These are phyloP conservation scores for Mixornis gularis DNA, from an alignment of 2,113 vertebrate genomes.

Conservation along the genomic window DNA sequence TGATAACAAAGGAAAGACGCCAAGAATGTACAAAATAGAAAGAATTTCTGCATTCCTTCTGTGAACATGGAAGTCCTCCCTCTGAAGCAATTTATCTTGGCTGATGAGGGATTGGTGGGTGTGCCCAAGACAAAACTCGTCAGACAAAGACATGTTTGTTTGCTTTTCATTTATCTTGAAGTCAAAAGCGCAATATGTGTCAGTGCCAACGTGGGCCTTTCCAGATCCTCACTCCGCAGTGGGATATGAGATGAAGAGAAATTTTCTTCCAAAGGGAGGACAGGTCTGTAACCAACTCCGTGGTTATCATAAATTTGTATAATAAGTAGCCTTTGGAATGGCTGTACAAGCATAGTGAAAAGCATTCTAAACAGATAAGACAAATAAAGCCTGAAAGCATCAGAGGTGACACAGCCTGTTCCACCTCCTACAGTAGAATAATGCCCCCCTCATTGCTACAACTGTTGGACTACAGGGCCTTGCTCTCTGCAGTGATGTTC, in stretches of 20 bases:
- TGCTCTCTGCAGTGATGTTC: not conserved
- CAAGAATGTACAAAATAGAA: slow-evolving; percentile 50
- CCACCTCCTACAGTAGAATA: not conserved
- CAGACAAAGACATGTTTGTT: slow-evolving; percentile 67
- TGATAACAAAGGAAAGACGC: not conserved
- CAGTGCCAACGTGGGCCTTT: not conserved
- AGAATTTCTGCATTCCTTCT: slow-evolving; percentile 58
- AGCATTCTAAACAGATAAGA: not conserved
- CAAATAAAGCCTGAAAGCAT: not conserved
- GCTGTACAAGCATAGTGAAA: not conserved
- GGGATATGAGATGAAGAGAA: not conserved
- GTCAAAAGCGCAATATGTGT: slow-evolving; percentile 13
- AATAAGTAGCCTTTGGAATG: slow-evolving; percentile 15
- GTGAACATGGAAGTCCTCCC: slow-evolving; percentile 59
- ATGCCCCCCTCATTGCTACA: not conserved
- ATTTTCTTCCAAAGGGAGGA: slow-evolving; percentile 2
- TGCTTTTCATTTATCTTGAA: slow-evolving; percentile 59
- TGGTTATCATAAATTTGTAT: slow-evolving; percentile 20
- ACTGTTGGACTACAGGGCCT: not conserved
- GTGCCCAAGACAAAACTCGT: slow-evolving; percentile 52
- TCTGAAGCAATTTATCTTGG: slow-evolving; percentile 65
- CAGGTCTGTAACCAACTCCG: not conserved
- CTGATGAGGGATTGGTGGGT: slow-evolving; percentile 63
- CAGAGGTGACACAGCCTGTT: not conserved
- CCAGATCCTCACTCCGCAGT: slow-evolving; percentile 3